A percentile compares a stretch with the other conserved stretches of the same genome.
phyloP scores from a whole-genome alignment of 2,888 invertebrate genomes.

The Ceraclea dissimilis region DNA sequence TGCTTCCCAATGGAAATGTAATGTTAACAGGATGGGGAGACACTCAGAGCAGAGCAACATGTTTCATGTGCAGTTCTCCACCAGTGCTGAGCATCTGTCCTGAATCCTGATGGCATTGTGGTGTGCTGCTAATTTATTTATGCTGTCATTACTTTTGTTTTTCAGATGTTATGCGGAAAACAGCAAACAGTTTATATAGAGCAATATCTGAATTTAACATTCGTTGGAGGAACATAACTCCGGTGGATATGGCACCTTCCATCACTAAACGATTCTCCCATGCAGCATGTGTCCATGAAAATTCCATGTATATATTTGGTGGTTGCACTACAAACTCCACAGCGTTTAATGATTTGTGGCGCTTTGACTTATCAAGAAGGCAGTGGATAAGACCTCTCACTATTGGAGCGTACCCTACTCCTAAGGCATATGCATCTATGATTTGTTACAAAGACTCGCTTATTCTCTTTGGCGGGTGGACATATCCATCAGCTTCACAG shows the following conservation, averaged over 20 bases:
- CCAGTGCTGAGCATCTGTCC: no score
- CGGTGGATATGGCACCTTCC: constrained; percentile 56
- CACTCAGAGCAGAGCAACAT: no score
- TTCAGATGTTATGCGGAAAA: constrained; percentile 73
- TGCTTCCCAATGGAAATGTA: no score
- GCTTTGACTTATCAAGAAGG: constrained; percentile 77
- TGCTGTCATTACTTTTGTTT: no score
- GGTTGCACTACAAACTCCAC: constrained; percentile 92
- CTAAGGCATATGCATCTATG: constrained; percentile 92
- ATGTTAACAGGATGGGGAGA: no score
- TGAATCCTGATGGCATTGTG: no score
- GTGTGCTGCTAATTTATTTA: no score
- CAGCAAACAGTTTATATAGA: constrained; percentile 64
- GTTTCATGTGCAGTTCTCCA: no score
- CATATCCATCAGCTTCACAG: constrained; percentile 82
- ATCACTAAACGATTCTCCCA: constrained; percentile 90
- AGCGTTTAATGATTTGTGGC: constrained; percentile 95
- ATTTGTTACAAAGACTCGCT: constrained; percentile 78
- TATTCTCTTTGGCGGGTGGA: constrained; percentile 92
- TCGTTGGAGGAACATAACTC: constrained; percentile 60
- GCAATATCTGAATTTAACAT: constrained; percentile 70
- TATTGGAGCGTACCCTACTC: constrained; percentile 84
- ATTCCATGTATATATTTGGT: constrained; percentile 92
- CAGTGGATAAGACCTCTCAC: constrained; percentile 80
- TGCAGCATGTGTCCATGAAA: constrained; percentile 74